phyloP scores from a whole-genome alignment of 2,888 invertebrate genomes.

The Eupithecia centaureata region DNA sequence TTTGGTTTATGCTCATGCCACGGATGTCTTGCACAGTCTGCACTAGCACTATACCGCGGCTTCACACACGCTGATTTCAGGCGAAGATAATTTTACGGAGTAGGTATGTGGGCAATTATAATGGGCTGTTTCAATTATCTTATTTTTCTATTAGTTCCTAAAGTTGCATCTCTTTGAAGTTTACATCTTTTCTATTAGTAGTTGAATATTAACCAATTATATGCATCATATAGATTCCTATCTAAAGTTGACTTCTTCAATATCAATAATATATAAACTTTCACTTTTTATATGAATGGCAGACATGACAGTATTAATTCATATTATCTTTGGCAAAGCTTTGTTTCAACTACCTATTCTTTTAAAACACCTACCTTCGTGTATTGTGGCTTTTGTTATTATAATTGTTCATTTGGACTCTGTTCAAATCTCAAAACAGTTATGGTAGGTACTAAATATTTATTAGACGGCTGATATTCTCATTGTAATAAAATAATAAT shows the following conservation, averaged over 20 bases:
- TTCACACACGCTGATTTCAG: neutral
- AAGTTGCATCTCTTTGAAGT: too few relatives aligned
- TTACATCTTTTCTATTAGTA: too few relatives aligned
- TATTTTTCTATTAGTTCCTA: too few relatives aligned
- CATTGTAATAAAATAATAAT: neutral
- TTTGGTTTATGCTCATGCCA: constrained; percentile 7
- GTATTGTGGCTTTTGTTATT: constrained; percentile 24
- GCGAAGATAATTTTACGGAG: too few relatives aligned
- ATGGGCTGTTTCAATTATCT: too few relatives aligned
- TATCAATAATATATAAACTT: neutral
- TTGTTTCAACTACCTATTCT: constrained; percentile 25
- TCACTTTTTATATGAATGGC: neutral
- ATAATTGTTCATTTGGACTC: constrained; percentile 28
- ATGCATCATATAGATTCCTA: too few relatives aligned
- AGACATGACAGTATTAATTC: neutral
- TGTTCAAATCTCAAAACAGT: constrained; percentile 21
- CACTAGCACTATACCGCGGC: neutral
- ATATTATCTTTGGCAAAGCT: constrained; percentile 36
- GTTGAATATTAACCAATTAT: too few relatives aligned
- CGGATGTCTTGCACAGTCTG: neutral
- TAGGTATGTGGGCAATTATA: too few relatives aligned
- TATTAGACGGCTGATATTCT: constrained; percentile 1
- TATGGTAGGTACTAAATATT: neutral
- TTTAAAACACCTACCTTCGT: constrained; percentile 16
- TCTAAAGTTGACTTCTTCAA: too few relatives aligned